Conservation (phyloP, 2,797 vertebrate genomes). For the Moxostoma hubbsi region DNA sequence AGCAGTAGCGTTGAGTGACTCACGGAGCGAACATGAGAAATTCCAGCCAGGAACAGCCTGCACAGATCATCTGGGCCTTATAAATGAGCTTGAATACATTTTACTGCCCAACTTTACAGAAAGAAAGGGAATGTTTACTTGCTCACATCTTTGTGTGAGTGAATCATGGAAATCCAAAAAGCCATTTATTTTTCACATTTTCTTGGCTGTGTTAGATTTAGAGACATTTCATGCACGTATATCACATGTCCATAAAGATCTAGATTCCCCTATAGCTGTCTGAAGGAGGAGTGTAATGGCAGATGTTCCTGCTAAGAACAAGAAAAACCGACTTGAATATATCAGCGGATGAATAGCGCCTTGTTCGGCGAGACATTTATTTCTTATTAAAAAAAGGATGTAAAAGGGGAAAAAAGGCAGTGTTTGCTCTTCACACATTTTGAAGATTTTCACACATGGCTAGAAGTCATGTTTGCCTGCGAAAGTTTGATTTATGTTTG, state of each 20-base stretch:
- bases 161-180: conserved; percentile 39
- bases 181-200: conserved; percentile 54
- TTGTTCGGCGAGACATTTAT: conserved; percentile 77
- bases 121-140: conserved; percentile 51
- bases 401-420: conserved; percentile 50
- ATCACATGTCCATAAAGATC: conserved; percentile 69
- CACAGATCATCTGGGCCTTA: conserved; percentile 49
- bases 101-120: conserved; percentile 20
- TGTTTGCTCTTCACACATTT: conserved; percentile 70
- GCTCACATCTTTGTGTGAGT: conserved; percentile 33
- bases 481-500: conserved; percentile 62
- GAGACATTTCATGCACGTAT: conserved; percentile 71
- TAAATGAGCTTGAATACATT: conserved; percentile 56
- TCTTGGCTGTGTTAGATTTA: conserved; percentile 67
- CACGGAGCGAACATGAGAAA: conserved; percentile 50
- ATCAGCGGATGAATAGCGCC: conserved; percentile 77
- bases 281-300: conserved; percentile 69
- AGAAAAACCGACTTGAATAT: conserved; percentile 68
- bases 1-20: conserved; percentile 35
- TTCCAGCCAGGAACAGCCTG: conserved; percentile 48
- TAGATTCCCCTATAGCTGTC: conserved; percentile 55
- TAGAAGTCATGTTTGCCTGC: conserved; percentile 60
- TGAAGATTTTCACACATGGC: conserved; percentile 59
- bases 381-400: conserved; percentile 68
- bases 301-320: conserved; percentile 70